Percentiles rank a stretch among this genome's conserved stretches.
phyloP scores from a whole-genome alignment of 1,140 invertebrate genomes.

The Drosophila tristis region DNA sequence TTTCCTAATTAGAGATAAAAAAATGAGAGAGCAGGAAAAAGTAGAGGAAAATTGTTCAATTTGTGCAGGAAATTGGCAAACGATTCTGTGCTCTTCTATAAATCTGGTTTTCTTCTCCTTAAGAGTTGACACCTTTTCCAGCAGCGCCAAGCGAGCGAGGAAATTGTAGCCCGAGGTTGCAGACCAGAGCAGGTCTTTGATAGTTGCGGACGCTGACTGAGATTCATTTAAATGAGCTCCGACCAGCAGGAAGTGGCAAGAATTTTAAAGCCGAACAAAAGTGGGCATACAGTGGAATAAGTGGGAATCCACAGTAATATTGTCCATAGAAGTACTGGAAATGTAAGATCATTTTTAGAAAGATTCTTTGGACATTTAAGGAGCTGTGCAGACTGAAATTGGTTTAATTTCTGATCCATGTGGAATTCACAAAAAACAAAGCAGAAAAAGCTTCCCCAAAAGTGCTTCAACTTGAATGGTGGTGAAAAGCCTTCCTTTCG shows the following conservation, averaged over 20 bases:
- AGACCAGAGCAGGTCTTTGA: conserved; percentile 37
- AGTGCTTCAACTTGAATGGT: conserved; percentile 34
- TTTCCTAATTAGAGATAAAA: conserved; percentile 68
- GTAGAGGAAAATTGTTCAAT: conserved; percentile 38
- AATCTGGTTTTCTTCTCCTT: conserved; percentile 34
- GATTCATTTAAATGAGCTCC: conserved; percentile 31
- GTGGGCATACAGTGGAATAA: background rate
- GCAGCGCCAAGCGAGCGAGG: conserved; percentile 7
- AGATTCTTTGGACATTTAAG: too few relatives aligned
- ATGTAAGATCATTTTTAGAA: too few relatives aligned
- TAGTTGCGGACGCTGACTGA: conserved; percentile 9
- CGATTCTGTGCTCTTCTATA: conserved; percentile 23
- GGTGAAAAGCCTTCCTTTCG: conserved; percentile 29
- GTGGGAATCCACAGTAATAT: background rate
- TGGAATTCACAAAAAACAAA: background rate
- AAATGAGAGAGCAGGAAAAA: conserved; percentile 17
- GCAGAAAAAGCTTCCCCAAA: conserved; percentile 8
- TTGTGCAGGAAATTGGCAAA: conserved; percentile 69
- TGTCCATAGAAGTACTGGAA: background rate
- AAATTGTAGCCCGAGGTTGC: conserved; percentile 39
- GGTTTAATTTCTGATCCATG: background rate
- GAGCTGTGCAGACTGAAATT: too few relatives aligned
- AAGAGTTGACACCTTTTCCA: conserved; percentile 60
- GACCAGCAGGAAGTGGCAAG: conserved; percentile 17
- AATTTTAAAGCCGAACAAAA: background rate